Percentiles rank a stretch among this genome's conserved stretches.
These are phyloP conservation scores for Paralichthys olivaceus DNA, from an alignment of 2,113 vertebrate genomes.

Conservation along the genomic window DNA sequence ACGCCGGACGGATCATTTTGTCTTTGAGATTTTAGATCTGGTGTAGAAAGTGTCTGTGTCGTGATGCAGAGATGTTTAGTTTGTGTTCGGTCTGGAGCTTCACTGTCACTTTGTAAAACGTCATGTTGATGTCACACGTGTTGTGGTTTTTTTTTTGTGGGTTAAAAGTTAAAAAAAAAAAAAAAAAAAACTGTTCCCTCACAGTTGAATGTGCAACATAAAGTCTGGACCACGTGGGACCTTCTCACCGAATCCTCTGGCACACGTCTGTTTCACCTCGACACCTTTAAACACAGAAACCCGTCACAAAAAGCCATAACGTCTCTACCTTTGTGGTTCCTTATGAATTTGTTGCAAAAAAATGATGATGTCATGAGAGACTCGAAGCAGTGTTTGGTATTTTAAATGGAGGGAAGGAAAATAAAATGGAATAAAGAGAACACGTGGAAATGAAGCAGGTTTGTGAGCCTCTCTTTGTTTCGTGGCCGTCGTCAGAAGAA, in stretches of 20 bases:
- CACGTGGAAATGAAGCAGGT: constrained; percentile 28
- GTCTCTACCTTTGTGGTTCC: constrained; percentile 30
- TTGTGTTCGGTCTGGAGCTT: not conserved
- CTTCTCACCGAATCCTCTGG: not conserved
- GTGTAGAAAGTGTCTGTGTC: not conserved
- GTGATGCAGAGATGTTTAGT: not conserved
- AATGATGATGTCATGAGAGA: constrained; percentile 32
- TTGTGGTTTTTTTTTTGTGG: not conserved
- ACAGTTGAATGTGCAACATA: no score
- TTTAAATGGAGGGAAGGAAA: constrained; percentile 27
- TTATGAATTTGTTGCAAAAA: constrained; percentile 16
- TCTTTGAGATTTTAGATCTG: not conserved
- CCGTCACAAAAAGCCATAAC: constrained; percentile 53
- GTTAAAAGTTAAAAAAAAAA: not conserved
- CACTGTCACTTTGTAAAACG: constrained; percentile 1
- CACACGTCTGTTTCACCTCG: not conserved
- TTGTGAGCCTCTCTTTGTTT: not conserved
- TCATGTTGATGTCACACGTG: not conserved
- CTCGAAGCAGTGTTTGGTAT: not conserved
- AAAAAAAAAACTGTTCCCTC: no score
- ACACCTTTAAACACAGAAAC: not conserved
- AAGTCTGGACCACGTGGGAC: not conserved
- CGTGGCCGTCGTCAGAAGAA: not conserved
- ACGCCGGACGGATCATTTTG: not conserved
- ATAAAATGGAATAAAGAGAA: constrained; percentile 41